Evolutionary conservation across 2,113 vertebrate species (phyloP).

Genomic region (Lipophrys pholis): DNA sequence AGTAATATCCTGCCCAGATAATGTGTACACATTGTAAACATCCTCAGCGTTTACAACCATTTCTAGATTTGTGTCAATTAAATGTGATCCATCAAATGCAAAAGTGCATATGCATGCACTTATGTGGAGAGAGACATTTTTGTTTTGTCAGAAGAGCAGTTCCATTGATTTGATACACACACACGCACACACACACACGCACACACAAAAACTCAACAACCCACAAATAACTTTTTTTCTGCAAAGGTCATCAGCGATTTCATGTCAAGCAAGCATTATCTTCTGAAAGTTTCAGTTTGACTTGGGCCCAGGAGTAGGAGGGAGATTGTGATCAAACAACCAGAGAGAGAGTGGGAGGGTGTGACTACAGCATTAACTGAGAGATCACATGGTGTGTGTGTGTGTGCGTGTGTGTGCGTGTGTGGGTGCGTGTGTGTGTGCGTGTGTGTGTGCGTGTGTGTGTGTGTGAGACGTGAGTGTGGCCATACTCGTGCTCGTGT

Average conservation of each 20-base stretch:
- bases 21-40: neutral
- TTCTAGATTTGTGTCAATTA: neutral
- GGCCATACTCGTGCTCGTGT: constrained; percentile 20
- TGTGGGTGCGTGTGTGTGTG: constrained; percentile 23
- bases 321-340: constrained; percentile 72
- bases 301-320: constrained; percentile 58
- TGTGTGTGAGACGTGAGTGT: neutral
- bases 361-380: constrained; percentile 68
- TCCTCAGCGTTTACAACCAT: neutral
- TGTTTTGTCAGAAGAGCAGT: constrained; percentile 8
- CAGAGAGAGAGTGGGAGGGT: constrained; percentile 68
- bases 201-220: no score
- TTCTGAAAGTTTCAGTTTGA: constrained; percentile 69
- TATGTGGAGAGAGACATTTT: neutral
- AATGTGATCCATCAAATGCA: no score
- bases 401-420: constrained; percentile 23
- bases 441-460: constrained; percentile 23
- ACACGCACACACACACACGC: no score
- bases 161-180: neutral
- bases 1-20: neutral
- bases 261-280: constrained; percentile 51
- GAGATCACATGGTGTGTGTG: constrained; percentile 65
- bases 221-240: no score
- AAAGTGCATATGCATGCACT: neutral
- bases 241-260: constrained; percentile 61